phyloP scores from a whole-genome alignment of 2,797 vertebrate species.

The Stomatorhinus walkeri region DNA sequence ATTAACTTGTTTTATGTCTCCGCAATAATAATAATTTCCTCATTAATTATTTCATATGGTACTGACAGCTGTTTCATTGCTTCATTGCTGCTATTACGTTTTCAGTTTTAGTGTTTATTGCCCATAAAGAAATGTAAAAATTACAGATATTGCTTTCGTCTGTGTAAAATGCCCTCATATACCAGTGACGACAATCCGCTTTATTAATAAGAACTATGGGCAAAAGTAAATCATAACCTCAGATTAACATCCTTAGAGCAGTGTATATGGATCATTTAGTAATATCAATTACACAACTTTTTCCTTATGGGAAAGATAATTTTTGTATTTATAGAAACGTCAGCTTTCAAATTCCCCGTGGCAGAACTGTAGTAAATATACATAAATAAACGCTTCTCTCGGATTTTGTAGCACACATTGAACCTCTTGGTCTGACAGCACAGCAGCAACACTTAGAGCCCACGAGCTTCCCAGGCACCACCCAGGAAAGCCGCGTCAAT shows the following conservation, averaged over 20 bases:
- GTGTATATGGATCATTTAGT: neutral
- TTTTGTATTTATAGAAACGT: neutral
- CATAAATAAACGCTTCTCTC: neutral
- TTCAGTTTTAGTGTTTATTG: neutral
- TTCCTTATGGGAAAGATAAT: neutral
- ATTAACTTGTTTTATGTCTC: neutral
- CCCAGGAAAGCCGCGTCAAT: neutral
- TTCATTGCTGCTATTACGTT: neutral
- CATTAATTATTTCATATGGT: neutral
- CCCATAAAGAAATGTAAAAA: neutral
- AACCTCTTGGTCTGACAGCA: neutral
- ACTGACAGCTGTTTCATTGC: neutral
- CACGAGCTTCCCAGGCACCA: neutral
- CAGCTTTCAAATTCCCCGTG: neutral
- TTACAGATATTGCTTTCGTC: neutral
- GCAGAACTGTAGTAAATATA: neutral
- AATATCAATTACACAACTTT: neutral
- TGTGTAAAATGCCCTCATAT: neutral
- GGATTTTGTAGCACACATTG: neutral
- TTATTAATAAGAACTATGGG: neutral
- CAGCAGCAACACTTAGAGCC: neutral
- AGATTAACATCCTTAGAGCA: neutral
- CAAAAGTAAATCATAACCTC: neutral
- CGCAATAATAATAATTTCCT: neutral
- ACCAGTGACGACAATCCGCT: neutral